Evolutionary conservation across 1,140 invertebrate species (phyloP), one percentile per base, ranked within the genome.

Genomic region (Drosophila rhopaloa): DNA sequence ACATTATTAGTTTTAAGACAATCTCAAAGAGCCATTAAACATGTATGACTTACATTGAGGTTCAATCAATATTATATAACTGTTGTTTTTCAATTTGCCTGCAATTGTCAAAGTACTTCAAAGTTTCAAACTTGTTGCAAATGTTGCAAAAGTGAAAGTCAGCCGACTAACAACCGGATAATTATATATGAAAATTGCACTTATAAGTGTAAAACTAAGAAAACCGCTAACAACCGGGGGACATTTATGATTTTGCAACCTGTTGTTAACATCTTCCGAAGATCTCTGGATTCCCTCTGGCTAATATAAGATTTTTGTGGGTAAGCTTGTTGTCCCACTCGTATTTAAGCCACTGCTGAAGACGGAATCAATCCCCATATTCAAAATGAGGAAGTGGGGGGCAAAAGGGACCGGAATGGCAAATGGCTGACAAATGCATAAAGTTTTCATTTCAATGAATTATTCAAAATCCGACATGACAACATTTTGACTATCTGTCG

Each of bases 371-470:
- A 63, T 55, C 27, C 14, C 29, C 14, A 32, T n/a, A 41, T 57
- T 65, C 46, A 41, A 37, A 38, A 43, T 14, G 7, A 27, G 10
- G 11, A 32, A 37, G 9, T 46, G 41, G 29, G 9, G 5, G 29
- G 48, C 32, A 14, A 46, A 19, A 48, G 54, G 63, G 46, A 40
- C 38, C 43, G 29, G 57, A 63, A 71, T 76, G 60, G 58, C 70
- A 82, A 79, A 88, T 79, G 83, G 83, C 82, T 85, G 82, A 86
- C 83, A 86, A 88, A 79, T 86, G 83, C 83, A 85, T 86, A 78
- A 78, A 86, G 83, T 82, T 86, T 79, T 79, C 79, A 88, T 88
- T 82, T 76, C 66, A 70, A 86, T 86, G 80, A 86, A 88, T 88
- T 86, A 86, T 86, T 86, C 82, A 86, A 88, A 82, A 88, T 86